Conservation (phyloP, 1,140 invertebrate genomes). For the Halotydeus destructor region DNA sequence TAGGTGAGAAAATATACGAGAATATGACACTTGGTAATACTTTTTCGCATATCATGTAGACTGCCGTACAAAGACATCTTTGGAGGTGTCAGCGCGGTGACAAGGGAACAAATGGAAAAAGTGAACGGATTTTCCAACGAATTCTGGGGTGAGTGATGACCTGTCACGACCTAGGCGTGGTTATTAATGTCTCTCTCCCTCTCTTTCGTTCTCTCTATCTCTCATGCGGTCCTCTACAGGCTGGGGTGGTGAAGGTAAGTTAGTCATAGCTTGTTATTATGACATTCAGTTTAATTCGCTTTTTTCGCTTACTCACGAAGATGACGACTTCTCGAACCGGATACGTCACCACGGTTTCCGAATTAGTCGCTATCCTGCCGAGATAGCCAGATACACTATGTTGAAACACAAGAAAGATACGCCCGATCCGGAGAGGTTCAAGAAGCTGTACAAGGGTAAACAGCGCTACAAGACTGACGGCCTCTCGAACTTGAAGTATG, state of each 20-base stretch:
- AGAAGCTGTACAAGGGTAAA: slow-evolving; percentile 56
- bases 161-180: no score
- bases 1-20: no score
- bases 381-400: slow-evolving; percentile 74
- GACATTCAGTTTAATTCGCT: no score
- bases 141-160: slow-evolving; percentile 36
- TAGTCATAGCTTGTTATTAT: no score
- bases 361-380: slow-evolving; percentile 62
- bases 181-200: neutral
- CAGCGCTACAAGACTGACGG: slow-evolving; percentile 63
- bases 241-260: no score
- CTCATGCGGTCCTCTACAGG: no score
- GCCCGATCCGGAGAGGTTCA: slow-evolving; percentile 67
- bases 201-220: no score
- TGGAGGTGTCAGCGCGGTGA: slow-evolving; percentile 67
- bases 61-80: slow-evolving; percentile 22
- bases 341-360: slow-evolving; percentile 52
- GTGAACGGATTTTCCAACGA: slow-evolving; percentile 79
- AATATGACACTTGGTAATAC: no score
- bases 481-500: slow-evolving; percentile 62
- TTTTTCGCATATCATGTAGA: slow-evolving; percentile 11
- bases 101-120: slow-evolving; percentile 47
- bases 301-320: no score
- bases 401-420: slow-evolving; percentile 64
- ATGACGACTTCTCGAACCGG: slow-evolving; percentile 52